phyloP scores from a whole-genome alignment of 2,888 invertebrate species.

The Lobophora halterata region DNA sequence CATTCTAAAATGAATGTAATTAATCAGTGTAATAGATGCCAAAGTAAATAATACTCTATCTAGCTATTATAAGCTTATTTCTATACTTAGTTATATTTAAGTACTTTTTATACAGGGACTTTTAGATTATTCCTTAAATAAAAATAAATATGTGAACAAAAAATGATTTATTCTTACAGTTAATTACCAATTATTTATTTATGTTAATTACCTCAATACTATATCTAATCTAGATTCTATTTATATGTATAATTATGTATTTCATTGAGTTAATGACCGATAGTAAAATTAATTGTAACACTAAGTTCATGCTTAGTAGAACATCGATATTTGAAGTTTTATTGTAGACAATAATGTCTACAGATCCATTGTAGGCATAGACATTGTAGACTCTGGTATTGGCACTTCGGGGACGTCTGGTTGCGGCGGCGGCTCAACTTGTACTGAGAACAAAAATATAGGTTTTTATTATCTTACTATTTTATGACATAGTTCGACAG shows the following conservation, averaged over 20 bases:
- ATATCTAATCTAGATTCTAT: neutral
- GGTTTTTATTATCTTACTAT: no score
- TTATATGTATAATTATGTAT: neutral
- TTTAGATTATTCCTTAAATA: slow-evolving; percentile 26
- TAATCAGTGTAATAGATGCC: slow-evolving; percentile 29
- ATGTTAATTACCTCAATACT: neutral
- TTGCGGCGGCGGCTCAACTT: no score
- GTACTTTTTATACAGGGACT: slow-evolving; percentile 33
- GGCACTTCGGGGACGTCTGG: slow-evolving; percentile 4
- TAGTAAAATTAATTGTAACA: no score
- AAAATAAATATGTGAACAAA: slow-evolving; percentile 11
- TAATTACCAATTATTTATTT: neutral
- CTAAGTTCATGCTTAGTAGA: no score
- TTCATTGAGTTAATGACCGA: slow-evolving; percentile 1
- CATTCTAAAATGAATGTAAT: slow-evolving; percentile 5
- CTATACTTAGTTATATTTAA: slow-evolving; percentile 25
- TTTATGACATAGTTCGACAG: no score
- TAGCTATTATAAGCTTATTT: slow-evolving; percentile 21
- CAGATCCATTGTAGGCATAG: slow-evolving; percentile 6
- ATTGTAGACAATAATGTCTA: no score
- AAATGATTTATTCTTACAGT: neutral
- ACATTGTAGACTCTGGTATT: no score
- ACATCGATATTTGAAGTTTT: no score
- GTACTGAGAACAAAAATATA: no score
- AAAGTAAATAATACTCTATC: slow-evolving; percentile 31